Percentiles rank a stretch among this genome's conserved stretches.
Conservation (phyloP, 2,888 invertebrate genomes). For the Ecliptopera silaceata region DNA sequence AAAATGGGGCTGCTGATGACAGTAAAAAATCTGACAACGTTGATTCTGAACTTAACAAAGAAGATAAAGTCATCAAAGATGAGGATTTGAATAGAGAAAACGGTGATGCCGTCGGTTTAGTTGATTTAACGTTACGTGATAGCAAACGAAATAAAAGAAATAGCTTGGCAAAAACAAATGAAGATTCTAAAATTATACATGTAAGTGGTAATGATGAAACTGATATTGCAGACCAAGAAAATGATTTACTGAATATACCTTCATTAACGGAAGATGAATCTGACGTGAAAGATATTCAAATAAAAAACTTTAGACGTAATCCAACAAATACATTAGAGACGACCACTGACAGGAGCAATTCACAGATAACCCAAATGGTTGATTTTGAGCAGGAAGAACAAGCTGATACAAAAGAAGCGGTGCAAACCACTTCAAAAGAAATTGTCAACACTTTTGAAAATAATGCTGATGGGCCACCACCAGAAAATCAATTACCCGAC, state of each 20-base stretch:
- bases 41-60: background rate
- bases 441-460: background rate
- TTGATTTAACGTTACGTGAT: conserved; percentile 16
- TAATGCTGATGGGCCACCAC: background rate
- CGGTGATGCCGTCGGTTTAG: background rate
- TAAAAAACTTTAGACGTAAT: conserved; percentile 25
- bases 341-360: background rate
- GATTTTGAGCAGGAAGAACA: background rate
- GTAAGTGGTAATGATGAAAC: conserved; percentile 4
- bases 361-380: background rate
- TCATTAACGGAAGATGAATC: conserved; percentile 7
- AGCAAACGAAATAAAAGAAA: conserved; percentile 17
- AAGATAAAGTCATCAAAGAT: conserved; percentile 5
- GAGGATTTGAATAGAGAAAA: conserved; percentile 1
- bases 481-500: background rate
- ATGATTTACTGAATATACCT: background rate
- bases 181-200: conserved; percentile 17
- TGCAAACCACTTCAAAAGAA: background rate
- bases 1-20: conserved; percentile 22
- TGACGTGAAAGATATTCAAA: conserved; percentile 34
- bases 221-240: background rate
- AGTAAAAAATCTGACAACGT: conserved; percentile 7
- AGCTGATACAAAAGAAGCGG: background rate
- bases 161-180: background rate
- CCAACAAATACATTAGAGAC: conserved; percentile 9